phyloP scores from a whole-genome alignment of 1,140 invertebrate species.

The Lucilia cuprina region DNA sequence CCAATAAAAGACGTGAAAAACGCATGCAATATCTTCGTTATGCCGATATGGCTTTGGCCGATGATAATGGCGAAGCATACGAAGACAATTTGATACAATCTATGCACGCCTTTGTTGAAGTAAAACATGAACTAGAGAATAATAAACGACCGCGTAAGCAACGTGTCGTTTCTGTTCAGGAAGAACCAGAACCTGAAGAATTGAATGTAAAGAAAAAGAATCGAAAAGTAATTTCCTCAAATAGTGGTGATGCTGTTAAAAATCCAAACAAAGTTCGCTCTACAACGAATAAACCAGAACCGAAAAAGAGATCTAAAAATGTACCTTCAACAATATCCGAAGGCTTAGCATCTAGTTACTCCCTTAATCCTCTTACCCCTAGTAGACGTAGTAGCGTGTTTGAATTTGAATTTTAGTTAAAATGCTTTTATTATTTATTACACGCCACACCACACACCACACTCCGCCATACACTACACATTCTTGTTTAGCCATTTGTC shows the following conservation, averaged over 20 bases:
- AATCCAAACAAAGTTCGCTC: background rate
- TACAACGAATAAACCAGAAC: background rate
- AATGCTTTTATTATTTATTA: background rate
- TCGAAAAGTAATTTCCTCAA: background rate
- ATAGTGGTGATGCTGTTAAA: background rate
- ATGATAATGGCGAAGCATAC: conserved; percentile 39
- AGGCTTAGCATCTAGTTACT: conserved; percentile 18
- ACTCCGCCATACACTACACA: background rate
- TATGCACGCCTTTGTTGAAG: conserved; percentile 55
- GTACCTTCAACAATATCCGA: conserved; percentile 9
- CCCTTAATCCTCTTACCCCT: background rate
- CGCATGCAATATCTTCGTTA: conserved; percentile 44
- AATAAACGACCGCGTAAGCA: background rate
- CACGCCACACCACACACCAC: background rate
- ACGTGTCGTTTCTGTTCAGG: background rate
- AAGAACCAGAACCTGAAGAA: background rate
- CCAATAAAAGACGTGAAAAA: background rate
- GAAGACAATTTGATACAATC: conserved; percentile 57
- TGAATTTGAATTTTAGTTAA: conserved; percentile 34
- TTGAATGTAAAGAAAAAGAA: background rate
- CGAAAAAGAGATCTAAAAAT: background rate
- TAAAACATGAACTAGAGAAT: conserved; percentile 53
- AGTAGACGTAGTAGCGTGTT: conserved; percentile 29
- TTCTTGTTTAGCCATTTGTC: background rate
- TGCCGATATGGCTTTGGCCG: conserved; percentile 51